Evolutionary conservation across 2,113 vertebrate species (phyloP), one percentile per base, ranked within the genome.

Genomic region (Guaruba guarouba): DNA sequence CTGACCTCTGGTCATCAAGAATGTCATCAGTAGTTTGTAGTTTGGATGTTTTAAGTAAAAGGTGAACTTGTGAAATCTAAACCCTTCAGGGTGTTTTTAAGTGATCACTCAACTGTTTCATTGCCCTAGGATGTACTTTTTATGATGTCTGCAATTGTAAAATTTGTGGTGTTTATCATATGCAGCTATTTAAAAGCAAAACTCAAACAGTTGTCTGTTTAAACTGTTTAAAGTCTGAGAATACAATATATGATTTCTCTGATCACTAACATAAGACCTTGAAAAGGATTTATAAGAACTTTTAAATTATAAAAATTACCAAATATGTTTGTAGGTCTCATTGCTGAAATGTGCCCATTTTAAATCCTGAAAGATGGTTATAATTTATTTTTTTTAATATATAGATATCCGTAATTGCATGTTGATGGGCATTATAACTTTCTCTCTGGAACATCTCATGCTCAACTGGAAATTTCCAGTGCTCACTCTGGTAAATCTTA

Each of bases 1-100:
- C 86, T 97, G 92, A 97, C 97, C 94, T 86, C 88, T 94, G 91
- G 93, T 94, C 94, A 92, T 95, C 93, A 95, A 84, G 95, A 95
- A 97, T 97, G 81, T 96, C 86, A 96, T 97, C 96, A 71, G 79
- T 80, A 96, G 96, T 96, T 96, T 97, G 87, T 95, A 96, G 83
- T 94, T 94, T 96, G 94, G 63, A 95, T 80, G 96, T 97, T 97
- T 95, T 96, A 96, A 97, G 90, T 91, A 90, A 96, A 92, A 97
- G 91, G 90, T 97, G 86, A 97, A 97, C 95, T 97, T 97, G 97
- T 98, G 96, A 97, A 98, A 98, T 92, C 85, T 93, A 97, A 97
- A 83, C 96, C 96, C 92, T 93, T 95, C 82, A 76, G 54, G 88
- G 84, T 82, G 48, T 91, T 97, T 97, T 94, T 96, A 95, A 97